A percentile compares a stretch with the other conserved stretches of the same genome.
phyloP scores from a whole-genome alignment of 1,140 invertebrate species.

The Samia ricini region DNA sequence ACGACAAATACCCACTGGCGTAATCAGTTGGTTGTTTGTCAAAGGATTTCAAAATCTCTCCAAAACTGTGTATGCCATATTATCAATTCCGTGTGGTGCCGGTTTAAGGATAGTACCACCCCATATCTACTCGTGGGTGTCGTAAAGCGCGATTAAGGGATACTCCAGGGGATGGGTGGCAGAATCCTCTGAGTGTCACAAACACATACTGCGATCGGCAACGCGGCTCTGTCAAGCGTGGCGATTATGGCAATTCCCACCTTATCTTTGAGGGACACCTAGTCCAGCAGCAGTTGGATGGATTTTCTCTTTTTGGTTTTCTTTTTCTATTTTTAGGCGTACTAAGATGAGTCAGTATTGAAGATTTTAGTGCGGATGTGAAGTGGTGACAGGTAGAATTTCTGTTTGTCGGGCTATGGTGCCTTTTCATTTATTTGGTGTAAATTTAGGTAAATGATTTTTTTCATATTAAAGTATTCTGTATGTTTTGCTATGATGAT shows the following conservation, averaged over 20 bases:
- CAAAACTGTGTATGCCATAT: not conserved
- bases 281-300: not conserved
- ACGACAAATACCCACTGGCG: not conserved
- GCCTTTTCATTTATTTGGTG: not conserved
- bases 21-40: not conserved
- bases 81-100: not conserved
- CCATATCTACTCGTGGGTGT: no score
- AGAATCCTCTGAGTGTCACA: no score
- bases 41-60: not conserved
- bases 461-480: not conserved
- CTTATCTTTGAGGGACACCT: not conserved
- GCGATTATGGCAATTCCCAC: no score
- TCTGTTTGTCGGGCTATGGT: conserved; percentile 9
- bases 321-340: not conserved
- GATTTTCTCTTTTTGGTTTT: not conserved
- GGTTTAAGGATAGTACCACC: no score
- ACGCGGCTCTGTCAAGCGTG: not conserved
- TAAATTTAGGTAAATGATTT: not conserved
- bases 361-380: not conserved
- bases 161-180: no score
- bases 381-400: conserved; percentile 7
- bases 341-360: conserved; percentile 3
- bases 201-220: no score
- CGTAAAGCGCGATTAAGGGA: no score
- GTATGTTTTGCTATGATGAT: not conserved